Base-by-base conservation (phyloP, 2,888 invertebrate species). In the Ceraclea dissimilis region DNA sequence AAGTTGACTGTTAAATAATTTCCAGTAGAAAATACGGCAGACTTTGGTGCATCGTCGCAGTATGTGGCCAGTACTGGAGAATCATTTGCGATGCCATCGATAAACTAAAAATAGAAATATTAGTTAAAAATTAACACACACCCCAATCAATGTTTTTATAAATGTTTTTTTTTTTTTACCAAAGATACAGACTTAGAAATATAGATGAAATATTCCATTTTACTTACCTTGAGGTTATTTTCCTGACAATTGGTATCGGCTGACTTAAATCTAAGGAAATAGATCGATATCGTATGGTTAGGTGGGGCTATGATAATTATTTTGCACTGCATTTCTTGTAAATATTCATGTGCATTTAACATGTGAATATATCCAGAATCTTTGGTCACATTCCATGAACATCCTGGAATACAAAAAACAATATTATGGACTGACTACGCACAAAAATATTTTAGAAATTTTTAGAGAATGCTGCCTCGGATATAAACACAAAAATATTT, bases 351-450 rank as follows among this genome's bases (percentile, higher is more conserved):
- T 2, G 13, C 16, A 72, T 71, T 49, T n/a, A n/a, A n/a, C n/a
- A n/a, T n/a, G n/a, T n/a, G n/a, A n/a, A 93, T 78, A 64, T 86
- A 79, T 1, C 93, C 93, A 66, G 86, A 84, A 1, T 76, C 66
- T 1, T 78, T 80, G 0, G 85, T 84, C 65, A 83, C 91, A 64
- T 89, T 92, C 60, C 84, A 75, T 65, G 79, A 79, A 64, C 88
- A 88, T n/a, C 71, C 83, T 83, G 64, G 19, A 69, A 68, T n/a
- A n/a, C n/a, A n/a, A n/a, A n/a, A n/a, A n/a, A n/a, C n/a, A n/a
- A n/a, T n/a, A n/a, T n/a, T n/a, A n/a, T n/a, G n/a, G n/a, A n/a
- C n/a, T n/a, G n/a, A n/a, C n/a, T n/a, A n/a, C n/a, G n/a, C n/a
- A n/a, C n/a, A n/a, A n/a, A n/a, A n/a, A n/a, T n/a, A n/a, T n/a